phyloP scores from a whole-genome alignment of 1,140 invertebrate species.

The Neodiprion pinetum region DNA sequence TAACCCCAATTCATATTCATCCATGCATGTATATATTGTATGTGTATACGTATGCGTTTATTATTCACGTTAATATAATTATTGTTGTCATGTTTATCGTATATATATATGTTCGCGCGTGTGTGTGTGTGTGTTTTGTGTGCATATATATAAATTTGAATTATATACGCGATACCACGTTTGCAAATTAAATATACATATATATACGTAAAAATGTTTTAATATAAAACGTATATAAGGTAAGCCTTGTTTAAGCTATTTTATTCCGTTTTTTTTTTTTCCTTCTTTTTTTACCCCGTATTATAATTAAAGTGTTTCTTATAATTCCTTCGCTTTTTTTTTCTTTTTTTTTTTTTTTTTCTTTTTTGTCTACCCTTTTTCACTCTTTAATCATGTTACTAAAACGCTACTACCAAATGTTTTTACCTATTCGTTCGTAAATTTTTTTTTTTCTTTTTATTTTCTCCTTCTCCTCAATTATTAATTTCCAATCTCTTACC shows the following conservation, averaged over 20 bases:
- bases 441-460: too few species aligned
- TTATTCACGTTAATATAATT: too few species aligned
- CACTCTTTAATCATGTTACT: not conserved
- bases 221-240: too few species aligned
- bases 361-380: not conserved
- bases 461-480: not conserved
- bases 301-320: not conserved
- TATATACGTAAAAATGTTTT: slow-evolving; percentile 7
- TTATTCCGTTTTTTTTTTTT: not conserved
- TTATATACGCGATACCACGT: slow-evolving; percentile 22
- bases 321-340: not conserved
- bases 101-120: not conserved
- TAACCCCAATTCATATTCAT: too few species aligned
- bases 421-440: not conserved
- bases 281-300: not conserved
- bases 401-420: not conserved
- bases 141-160: slow-evolving; percentile 13
- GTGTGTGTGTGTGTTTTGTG: too few species aligned
- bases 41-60: too few species aligned
- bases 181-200: slow-evolving; percentile 19
- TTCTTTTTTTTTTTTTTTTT: not conserved
- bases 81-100: not conserved
- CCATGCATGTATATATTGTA: too few species aligned
- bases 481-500: not conserved
- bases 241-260: too few species aligned